phyloP scores from a whole-genome alignment of 2,888 invertebrate species.

The Orchesella flavescens region DNA sequence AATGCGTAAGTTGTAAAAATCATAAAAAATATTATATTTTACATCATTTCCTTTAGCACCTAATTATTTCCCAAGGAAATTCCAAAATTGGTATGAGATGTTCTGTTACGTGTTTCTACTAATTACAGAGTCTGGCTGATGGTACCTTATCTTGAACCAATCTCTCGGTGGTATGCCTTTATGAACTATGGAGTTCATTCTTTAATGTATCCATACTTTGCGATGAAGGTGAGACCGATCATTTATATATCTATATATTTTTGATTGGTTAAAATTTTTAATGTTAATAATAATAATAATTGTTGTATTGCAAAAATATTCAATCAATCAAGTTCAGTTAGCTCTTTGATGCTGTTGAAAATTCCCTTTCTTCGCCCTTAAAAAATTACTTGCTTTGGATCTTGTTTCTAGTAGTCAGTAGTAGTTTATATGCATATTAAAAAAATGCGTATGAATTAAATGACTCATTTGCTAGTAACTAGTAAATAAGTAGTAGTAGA shows the following conservation, averaged over 20 bases:
- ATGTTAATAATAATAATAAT: no score
- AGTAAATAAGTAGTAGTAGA: no score
- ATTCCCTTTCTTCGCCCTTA: background rate
- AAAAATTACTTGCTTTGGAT: no score
- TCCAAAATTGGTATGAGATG: constrained; percentile 29
- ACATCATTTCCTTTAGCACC: background rate
- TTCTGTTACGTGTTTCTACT: no score
- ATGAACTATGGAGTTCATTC: constrained; percentile 90
- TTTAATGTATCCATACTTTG: constrained; percentile 94
- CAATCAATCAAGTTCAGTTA: background rate
- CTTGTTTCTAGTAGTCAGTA: no score
- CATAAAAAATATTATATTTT: background rate
- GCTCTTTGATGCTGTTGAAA: no score
- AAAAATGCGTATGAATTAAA: no score
- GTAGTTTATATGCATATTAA: no score
- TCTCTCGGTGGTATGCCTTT: constrained; percentile 93
- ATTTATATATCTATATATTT: no score
- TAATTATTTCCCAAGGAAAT: constrained; percentile 7
- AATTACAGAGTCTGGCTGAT: constrained; percentile 88
- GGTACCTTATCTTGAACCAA: constrained; percentile 91
- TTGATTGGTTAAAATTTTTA: no score
- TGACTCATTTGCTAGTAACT: no score
- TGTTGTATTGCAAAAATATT: no score
- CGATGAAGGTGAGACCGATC: constrained; percentile 78
- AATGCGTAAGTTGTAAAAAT: constrained; percentile 42